phyloP scores from a whole-genome alignment of 2,797 vertebrate genomes.

The Sebastes iracundus region DNA sequence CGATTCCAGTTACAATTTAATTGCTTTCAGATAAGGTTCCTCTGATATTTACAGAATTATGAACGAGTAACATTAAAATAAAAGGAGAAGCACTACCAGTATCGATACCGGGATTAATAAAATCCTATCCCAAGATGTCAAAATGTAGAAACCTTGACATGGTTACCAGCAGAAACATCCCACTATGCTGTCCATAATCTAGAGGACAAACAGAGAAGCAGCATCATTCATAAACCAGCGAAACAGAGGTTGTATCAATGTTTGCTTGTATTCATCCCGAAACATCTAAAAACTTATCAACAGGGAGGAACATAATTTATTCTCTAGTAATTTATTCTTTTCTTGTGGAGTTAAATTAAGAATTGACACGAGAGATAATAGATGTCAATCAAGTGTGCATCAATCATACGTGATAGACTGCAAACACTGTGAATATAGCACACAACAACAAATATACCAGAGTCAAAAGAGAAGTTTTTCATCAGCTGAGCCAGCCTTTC shows the following conservation, averaged over 20 bases:
- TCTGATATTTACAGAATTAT: constrained; percentile 1
- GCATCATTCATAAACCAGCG: neutral
- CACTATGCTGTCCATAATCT: neutral
- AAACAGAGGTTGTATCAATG: neutral
- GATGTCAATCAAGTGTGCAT: constrained; percentile 28
- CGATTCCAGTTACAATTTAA: neutral
- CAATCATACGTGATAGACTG: constrained; percentile 33
- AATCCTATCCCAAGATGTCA: neutral
- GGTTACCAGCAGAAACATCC: neutral
- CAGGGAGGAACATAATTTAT: neutral
- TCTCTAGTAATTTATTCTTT: neutral
- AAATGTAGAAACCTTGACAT: neutral
- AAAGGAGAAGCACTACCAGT: neutral
- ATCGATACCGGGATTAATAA: neutral
- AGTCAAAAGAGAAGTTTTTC: constrained; percentile 30
- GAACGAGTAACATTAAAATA: neutral
- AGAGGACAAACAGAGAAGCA: neutral
- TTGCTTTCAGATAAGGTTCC: neutral
- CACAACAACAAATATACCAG: constrained; percentile 27
- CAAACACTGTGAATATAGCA: constrained; percentile 12
- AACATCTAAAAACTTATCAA: neutral
- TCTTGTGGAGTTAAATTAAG: neutral
- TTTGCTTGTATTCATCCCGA: neutral
- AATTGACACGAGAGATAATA: constrained; percentile 11
- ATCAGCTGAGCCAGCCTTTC: constrained; percentile 38